Evolutionary conservation across 2,797 vertebrate species (phyloP).

Genomic region (Serranus cabrilla): DNA sequence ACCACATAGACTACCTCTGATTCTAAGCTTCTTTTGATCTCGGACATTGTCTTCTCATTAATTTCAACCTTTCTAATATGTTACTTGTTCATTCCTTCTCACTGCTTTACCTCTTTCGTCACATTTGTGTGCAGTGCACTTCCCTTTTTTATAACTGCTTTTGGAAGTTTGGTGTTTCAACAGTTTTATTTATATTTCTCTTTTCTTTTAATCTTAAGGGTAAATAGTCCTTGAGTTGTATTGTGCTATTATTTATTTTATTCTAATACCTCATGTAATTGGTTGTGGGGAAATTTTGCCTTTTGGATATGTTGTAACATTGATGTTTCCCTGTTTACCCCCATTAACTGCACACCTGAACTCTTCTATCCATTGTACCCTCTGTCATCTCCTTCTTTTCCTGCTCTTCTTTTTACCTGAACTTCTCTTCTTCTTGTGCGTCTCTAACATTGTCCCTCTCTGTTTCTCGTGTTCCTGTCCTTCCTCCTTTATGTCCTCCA

Average conservation of each 20-base stretch:
- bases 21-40: conserved; percentile 11
- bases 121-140: conserved; percentile 28
- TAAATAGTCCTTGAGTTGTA: not conserved
- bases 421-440: conserved; percentile 8
- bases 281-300: conserved; percentile 3
- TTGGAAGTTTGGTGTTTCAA: no score
- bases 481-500: not conserved
- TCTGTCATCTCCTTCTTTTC: not conserved
- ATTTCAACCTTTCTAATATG: not conserved
- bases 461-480: conserved; percentile 3
- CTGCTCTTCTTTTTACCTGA: not conserved
- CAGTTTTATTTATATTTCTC: no score
- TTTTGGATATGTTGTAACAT: conserved; percentile 43
- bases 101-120: conserved; percentile 8
- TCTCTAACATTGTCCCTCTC: conserved; percentile 25
- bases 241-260: not conserved
- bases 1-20: conserved; percentile 17
- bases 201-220: not conserved
- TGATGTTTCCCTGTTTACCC: conserved; percentile 31
- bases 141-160: not conserved
- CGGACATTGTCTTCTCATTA: not conserved
- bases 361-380: not conserved
- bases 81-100: conserved; percentile 14
- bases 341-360: conserved; percentile 45
- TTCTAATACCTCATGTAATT: conserved; percentile 6